Percentiles rank a stretch among this genome's conserved stretches.
phyloP scores from a whole-genome alignment of 2,888 invertebrate species.

The Sphecodes monilicornis region DNA sequence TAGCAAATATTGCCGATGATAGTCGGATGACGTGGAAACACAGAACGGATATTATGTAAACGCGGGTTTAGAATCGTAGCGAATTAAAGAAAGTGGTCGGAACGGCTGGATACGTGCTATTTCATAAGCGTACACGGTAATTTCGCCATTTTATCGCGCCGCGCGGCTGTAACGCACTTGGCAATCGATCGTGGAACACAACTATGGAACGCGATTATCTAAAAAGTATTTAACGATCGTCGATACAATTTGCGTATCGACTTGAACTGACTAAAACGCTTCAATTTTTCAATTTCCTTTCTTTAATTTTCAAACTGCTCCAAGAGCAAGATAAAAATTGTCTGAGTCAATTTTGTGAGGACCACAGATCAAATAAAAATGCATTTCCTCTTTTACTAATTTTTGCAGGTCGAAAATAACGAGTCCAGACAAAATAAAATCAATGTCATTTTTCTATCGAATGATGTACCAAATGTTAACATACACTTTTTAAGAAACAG shows the following conservation, averaged over 20 bases:
- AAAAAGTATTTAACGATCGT: not conserved
- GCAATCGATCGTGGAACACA: not conserved
- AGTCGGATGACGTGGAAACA: not conserved
- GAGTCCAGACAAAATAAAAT: too few species aligned
- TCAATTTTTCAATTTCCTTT: too few species aligned
- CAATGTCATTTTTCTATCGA: too few species aligned
- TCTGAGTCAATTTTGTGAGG: too few species aligned
- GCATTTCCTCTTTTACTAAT: too few species aligned
- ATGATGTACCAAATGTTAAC: too few species aligned
- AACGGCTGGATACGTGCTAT: not conserved
- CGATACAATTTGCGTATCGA: not conserved
- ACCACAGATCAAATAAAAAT: too few species aligned
- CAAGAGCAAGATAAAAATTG: too few species aligned
- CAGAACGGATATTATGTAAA: not conserved
- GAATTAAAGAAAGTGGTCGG: slow-evolving; percentile 14
- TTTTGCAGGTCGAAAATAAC: too few species aligned
- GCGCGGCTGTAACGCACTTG: not conserved
- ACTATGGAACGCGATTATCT: not conserved
- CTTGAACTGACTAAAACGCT: too few species aligned
- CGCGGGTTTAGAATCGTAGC: not conserved
- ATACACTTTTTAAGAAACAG: too few species aligned
- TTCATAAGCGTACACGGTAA: slow-evolving; percentile 14
- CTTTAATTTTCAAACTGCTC: too few species aligned
- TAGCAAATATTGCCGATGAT: not conserved
- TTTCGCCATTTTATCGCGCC: slow-evolving; percentile 20